A percentile compares a stretch with the other conserved stretches of the same genome.
Conservation (phyloP, 1,140 invertebrate genomes). For the Drosophila busckii region DNA sequence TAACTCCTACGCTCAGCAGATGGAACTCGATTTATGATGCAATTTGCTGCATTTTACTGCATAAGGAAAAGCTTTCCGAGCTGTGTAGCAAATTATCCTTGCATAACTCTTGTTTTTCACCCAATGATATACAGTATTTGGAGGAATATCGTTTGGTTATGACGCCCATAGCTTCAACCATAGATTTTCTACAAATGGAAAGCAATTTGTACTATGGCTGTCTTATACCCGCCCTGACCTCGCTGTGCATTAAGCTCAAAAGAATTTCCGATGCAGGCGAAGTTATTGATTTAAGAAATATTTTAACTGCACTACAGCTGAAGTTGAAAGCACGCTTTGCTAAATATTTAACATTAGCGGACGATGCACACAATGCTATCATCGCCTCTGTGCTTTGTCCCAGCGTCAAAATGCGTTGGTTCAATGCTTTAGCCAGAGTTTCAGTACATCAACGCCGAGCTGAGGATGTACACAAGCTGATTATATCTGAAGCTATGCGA, state of each 20-base stretch:
- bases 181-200: constrained; percentile 19
- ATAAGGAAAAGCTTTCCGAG: constrained; percentile 12
- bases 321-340: constrained; percentile 11
- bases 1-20: neutral
- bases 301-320: neutral
- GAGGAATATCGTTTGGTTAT: constrained; percentile 22
- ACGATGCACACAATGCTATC: constrained; percentile 17
- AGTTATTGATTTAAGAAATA: constrained; percentile 1
- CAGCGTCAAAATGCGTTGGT: constrained; percentile 28
- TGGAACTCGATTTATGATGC: constrained; percentile 28
- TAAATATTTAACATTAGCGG: constrained; percentile 4
- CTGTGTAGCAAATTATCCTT: constrained; percentile 15
- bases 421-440: constrained; percentile 11
- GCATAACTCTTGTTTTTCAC: constrained; percentile 15
- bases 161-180: constrained; percentile 17
- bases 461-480: constrained; percentile 14
- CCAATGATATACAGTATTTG: constrained; percentile 19
- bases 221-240: constrained; percentile 22
- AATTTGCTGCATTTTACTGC: constrained; percentile 11
- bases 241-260: constrained; percentile 23
- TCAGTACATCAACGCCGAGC: neutral
- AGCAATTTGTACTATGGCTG: constrained; percentile 25
- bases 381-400: constrained; percentile 27
- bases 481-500: constrained; percentile 14
- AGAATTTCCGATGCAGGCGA: constrained; percentile 5